Conservation (phyloP, 2,888 invertebrate species). For the Euzetes globulus region DNA sequence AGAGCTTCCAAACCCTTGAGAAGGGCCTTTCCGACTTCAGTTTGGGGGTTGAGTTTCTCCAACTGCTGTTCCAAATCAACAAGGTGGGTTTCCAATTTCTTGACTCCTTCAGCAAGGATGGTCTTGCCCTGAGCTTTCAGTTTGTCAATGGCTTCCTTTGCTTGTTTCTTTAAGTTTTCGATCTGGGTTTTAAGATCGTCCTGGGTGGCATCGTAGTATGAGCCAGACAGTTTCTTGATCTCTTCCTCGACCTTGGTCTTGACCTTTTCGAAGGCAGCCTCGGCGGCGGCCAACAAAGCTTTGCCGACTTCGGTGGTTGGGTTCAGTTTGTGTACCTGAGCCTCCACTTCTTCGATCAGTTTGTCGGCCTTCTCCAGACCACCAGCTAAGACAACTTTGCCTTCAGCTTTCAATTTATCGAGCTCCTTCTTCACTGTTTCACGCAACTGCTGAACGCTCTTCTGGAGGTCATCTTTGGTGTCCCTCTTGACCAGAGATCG, state of each 20-base stretch:
- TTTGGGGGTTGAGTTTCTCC: too few relatives aligned
- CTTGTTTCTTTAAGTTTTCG: too few relatives aligned
- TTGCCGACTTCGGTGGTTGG: slow-evolving; percentile 23
- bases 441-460: not conserved
- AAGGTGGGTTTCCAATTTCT: too few relatives aligned
- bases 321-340: not conserved
- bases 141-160: too few relatives aligned
- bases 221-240: slow-evolving; percentile 9
- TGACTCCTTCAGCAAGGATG: too few relatives aligned
- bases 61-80: too few relatives aligned
- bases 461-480: not conserved
- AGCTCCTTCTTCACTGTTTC: not conserved
- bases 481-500: not conserved
- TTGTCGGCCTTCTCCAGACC: not conserved
- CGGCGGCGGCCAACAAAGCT: not conserved
- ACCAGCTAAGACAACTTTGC: not conserved
- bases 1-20: too few relatives aligned
- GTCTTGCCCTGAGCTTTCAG: too few relatives aligned
- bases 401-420: slow-evolving; percentile 14
- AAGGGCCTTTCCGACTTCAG: too few relatives aligned
- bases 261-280: not conserved
- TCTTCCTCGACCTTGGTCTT: slow-evolving; percentile 5
- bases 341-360: not conserved
- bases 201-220: not conserved
- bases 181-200: not conserved